Percentiles rank a stretch among this genome's conserved stretches.
Conservation (phyloP, 2,888 invertebrate species). For the Eupithecia abbreviata region DNA sequence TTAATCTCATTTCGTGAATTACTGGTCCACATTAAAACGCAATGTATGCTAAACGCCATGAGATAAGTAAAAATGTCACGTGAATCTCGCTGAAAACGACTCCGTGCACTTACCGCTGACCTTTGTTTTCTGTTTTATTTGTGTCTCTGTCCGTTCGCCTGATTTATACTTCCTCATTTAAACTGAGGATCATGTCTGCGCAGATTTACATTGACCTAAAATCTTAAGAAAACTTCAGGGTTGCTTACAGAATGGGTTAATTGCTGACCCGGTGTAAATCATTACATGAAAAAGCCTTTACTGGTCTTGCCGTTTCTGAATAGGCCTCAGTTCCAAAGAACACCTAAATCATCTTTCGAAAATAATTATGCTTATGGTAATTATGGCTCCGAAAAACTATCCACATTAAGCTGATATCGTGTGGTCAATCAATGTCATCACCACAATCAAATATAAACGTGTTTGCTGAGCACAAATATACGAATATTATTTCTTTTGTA, state of each 20-base stretch:
- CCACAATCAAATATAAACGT: neutral
- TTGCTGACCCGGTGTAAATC: neutral
- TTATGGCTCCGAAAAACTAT: neutral
- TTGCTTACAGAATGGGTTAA: neutral
- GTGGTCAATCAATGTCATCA: neutral
- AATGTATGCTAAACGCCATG: constrained; percentile 11
- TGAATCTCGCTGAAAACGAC: constrained; percentile 4
- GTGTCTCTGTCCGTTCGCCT: constrained; percentile 42
- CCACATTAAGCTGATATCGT: neutral
- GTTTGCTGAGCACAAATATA: neutral
- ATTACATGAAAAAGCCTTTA: neutral
- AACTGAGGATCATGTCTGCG: constrained; percentile 13
- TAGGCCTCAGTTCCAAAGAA: neutral
- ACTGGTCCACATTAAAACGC: neutral
- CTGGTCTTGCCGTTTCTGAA: neutral
- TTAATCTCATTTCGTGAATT: neutral
- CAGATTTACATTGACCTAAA: neutral
- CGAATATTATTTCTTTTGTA: neutral
- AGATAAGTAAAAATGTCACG: neutral
- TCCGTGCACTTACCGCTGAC: constrained; percentile 26
- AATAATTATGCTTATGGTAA: neutral
- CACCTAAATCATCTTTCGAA: neutral
- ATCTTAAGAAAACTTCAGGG: neutral
- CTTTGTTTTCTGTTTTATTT: constrained; percentile 44
- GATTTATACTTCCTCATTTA: constrained; percentile 40